Evolutionary conservation across 1,140 invertebrate species (phyloP).

Genomic region (Drosophila ambigua): DNA sequence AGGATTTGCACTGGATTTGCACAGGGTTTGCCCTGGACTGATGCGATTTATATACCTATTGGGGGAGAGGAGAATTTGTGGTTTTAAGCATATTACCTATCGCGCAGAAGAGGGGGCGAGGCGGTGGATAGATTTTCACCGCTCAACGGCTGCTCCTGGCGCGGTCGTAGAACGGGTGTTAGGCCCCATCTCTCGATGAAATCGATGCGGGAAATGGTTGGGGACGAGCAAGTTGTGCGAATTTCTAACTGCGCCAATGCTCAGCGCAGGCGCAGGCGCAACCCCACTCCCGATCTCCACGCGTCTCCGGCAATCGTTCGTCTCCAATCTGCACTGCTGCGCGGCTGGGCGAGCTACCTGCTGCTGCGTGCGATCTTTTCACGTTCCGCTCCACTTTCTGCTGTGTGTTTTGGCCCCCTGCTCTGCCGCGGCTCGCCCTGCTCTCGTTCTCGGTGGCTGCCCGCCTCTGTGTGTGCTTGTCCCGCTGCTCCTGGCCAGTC

Average conservation of each 20-base stretch:
- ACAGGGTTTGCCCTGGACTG: too few relatives aligned
- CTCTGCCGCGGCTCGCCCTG: too few relatives aligned
- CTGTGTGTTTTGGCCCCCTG: too few relatives aligned
- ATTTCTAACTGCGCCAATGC: slow-evolving; percentile 74
- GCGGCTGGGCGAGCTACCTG: background rate
- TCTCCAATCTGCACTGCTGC: slow-evolving; percentile 8
- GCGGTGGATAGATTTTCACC: slow-evolving; percentile 83
- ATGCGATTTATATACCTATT: too few relatives aligned
- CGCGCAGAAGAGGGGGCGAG: slow-evolving; percentile 84
- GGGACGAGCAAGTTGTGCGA: slow-evolving; percentile 77
- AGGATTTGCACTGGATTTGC: too few relatives aligned
- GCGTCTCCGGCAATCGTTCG: background rate
- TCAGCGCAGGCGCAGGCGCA: slow-evolving; percentile 28
- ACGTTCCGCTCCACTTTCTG: too few relatives aligned
- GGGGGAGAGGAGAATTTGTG: background rate
- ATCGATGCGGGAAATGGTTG: slow-evolving; percentile 97
- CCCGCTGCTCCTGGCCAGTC: too few relatives aligned
- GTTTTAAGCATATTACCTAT: slow-evolving; percentile 70
- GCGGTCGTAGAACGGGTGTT: slow-evolving; percentile 96
- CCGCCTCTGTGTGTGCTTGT: too few relatives aligned
- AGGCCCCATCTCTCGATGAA: slow-evolving; percentile 97
- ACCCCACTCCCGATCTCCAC: slow-evolving; percentile 1
- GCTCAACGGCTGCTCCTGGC: slow-evolving; percentile 91
- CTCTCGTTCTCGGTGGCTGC: too few relatives aligned
- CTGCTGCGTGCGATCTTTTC: too few relatives aligned